Evolutionary conservation across 2,113 vertebrate genomes (phyloP).

Genomic region (Pampusana beccarii): DNA sequence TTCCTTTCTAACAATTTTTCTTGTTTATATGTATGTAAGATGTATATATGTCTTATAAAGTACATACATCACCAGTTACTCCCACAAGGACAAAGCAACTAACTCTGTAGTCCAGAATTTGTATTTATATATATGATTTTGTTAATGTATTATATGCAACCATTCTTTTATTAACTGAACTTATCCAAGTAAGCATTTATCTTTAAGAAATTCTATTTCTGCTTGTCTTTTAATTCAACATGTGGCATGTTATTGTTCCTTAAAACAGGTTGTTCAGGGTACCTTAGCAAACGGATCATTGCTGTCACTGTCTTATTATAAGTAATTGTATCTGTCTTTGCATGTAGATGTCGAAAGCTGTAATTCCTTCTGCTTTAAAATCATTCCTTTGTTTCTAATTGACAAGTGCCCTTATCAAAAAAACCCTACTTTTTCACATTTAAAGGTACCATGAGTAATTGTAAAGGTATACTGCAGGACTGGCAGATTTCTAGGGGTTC

Average conservation of each 20-base stretch:
- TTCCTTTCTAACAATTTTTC: neutral
- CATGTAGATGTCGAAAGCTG: conserved; percentile 12
- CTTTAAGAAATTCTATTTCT: neutral
- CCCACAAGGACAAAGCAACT: neutral
- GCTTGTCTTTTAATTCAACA: conserved; percentile 6
- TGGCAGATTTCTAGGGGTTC: neutral
- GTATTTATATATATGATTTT: neutral
- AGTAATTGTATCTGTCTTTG: conserved; percentile 41
- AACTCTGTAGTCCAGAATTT: neutral
- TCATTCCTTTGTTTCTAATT: conserved; percentile 28
- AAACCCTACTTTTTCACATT: neutral
- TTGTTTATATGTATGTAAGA: neutral
- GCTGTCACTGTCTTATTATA: conserved; percentile 12
- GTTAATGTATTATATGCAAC: neutral
- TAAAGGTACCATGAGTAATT: neutral
- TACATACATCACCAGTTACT: neutral
- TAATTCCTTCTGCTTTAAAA: conserved; percentile 25
- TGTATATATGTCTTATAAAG: neutral
- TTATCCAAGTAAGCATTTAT: neutral
- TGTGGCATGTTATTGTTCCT: neutral
- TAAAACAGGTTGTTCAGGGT: neutral
- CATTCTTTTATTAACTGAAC: neutral
- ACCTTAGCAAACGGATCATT: conserved; percentile 41
- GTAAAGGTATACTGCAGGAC: neutral
- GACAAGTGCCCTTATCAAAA: conserved; percentile 36